Percentiles rank a stretch among this genome's conserved stretches.
Conservation (phyloP, 2,797 vertebrate species). For the Liasis olivaceus region DNA sequence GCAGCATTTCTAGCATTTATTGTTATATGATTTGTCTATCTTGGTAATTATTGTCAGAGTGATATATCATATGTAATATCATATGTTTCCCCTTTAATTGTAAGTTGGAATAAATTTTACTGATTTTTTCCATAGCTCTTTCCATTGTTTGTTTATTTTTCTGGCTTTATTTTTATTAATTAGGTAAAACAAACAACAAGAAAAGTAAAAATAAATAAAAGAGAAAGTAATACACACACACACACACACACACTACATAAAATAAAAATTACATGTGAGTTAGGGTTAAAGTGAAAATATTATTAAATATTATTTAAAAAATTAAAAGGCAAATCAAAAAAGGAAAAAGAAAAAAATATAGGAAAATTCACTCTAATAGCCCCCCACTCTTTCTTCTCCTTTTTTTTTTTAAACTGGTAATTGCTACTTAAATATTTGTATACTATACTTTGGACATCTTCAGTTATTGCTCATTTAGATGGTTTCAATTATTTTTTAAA, state of each 20-base stretch:
- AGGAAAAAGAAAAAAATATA: neutral
- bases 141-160: neutral
- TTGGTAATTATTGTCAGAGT: too few species aligned
- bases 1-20: too few species aligned
- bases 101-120: too few species aligned
- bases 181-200: neutral
- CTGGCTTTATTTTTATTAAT: neutral
- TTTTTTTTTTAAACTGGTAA: neutral
- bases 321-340: neutral
- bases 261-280: neutral
- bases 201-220: neutral
- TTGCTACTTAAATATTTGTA: neutral
- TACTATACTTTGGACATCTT: neutral
- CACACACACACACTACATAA: neutral
- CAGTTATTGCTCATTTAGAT: neutral
- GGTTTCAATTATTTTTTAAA: neutral
- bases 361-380: neutral
- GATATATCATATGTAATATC: too few species aligned
- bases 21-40: too few species aligned
- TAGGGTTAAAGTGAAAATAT: neutral
- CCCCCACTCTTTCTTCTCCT: neutral
- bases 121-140: neutral
- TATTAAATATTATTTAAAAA: neutral
- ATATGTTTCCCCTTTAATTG: too few species aligned
- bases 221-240: neutral